These are phyloP conservation scores for Rhynchomys soricoides DNA, from an alignment of 2,113 vertebrate species.

Conservation along the genomic window DNA sequence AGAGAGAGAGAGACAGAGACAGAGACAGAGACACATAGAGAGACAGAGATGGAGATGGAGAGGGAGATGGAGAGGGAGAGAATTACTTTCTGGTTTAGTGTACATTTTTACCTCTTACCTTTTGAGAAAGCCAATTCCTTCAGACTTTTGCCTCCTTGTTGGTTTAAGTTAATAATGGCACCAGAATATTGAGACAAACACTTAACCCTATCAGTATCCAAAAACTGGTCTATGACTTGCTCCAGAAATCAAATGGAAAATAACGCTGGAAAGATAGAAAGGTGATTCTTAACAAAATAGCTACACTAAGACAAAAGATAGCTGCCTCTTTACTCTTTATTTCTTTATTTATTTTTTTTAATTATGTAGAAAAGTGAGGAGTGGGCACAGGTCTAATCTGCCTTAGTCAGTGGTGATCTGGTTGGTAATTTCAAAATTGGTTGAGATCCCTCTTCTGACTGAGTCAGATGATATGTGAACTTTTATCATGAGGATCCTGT, in stretches of 20 bases:
- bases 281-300: not conserved
- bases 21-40: not conserved
- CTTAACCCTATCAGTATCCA: not conserved
- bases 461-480: not conserved
- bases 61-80: not conserved
- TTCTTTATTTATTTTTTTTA: no score
- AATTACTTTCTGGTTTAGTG: not conserved
- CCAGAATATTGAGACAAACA: not conserved
- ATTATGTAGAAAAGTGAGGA: not conserved
- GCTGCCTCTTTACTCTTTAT: accelerated
- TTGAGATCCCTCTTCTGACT: not conserved
- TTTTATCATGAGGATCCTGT: not conserved
- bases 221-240: no score
- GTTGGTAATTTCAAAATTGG: not conserved
- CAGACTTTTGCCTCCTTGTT: not conserved
- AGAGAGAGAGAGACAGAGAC: not conserved
- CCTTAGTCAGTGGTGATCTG: no score
- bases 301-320: not conserved
- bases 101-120: not conserved
- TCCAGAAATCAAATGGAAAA: not conserved
- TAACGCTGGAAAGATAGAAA: not conserved
- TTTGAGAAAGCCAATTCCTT: not conserved
- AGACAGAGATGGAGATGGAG: not conserved
- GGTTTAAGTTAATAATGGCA: not conserved
- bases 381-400: no score